A percentile compares a stretch with the other conserved stretches of the same genome.
These are phyloP conservation scores for Halocaridina rubra DNA, from an alignment of 2,888 invertebrate species.

Conservation along the genomic window DNA sequence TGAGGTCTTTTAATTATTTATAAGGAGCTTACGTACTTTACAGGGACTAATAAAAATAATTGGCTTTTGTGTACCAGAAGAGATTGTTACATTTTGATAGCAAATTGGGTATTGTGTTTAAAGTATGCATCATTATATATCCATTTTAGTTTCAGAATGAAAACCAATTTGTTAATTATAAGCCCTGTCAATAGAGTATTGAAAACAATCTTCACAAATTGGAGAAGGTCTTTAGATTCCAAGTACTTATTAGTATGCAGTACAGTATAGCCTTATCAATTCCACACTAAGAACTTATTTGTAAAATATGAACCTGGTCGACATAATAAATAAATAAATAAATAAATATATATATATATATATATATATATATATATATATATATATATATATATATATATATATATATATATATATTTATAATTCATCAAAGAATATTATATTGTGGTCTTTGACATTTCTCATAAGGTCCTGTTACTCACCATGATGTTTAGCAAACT, in stretches of 20 bases:
- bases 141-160: neutral
- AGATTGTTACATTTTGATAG: too few species aligned
- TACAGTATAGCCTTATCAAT: neutral
- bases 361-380: slow-evolving; percentile 22
- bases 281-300: neutral
- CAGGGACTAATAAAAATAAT: too few species aligned
- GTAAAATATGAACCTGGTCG: neutral
- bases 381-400: slow-evolving; percentile 19
- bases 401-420: slow-evolving; percentile 10
- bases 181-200: neutral
- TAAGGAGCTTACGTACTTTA: too few species aligned
- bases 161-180: neutral
- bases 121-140: too few species aligned
- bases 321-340: neutral
- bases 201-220: neutral
- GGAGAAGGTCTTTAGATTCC: neutral
- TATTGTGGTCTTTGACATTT: neutral
- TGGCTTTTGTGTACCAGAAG: too few species aligned
- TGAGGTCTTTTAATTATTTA: too few species aligned
- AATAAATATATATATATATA: neutral
- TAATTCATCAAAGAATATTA: neutral
- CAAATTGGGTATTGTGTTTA: too few species aligned
- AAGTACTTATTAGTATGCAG: neutral
- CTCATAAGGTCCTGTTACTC: neutral
- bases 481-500: neutral